Evolutionary conservation across 2,888 invertebrate species (phyloP), one percentile per base, ranked within the genome.

Genomic region (Creontiades dilutus): DNA sequence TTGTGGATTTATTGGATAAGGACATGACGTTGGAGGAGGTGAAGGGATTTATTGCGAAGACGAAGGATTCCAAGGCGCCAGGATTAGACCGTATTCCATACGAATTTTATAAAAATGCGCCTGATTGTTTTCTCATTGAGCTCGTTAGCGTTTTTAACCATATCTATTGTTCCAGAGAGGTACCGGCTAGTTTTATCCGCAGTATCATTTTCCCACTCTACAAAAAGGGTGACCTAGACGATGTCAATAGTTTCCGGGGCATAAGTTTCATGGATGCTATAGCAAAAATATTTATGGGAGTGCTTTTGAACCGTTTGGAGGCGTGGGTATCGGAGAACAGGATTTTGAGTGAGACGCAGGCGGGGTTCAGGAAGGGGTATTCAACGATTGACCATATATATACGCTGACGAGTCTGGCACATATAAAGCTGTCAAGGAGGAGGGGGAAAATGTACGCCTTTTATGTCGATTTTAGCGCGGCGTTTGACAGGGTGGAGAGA

Each of bases 381-480:
- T 90, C 90, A 2, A 90, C 86, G 5, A 52, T 27, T 2, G 86
- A 90, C 23, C 61, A 85, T 68, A 86, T 90, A 19, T 86, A 75
- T 55, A 86, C 27, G 12, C 28, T 90, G 19, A 46, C 23, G 0
- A 90, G 47, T 27, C 27, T 90, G 3, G 52, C 85, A 46, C 55
- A 90, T 27, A 11, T 90, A 9, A 61, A 28, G 16, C 3, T 52
- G 0, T 23, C 57, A 14, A 76, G 37, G 19, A 47, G 48, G 19
- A 46, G 61, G 13, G 57, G 55, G 23, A 88, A 78, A 27, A n/a
- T 81, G 19, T 90, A 81, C 68, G 78, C 86, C n/a, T 90, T 90
- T 52, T 90, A 90, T 81, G 88, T 91, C 13, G 90, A 90, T 84
- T 91, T 90, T 55, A 61, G 46, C 14, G 19, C 86, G 5, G 91